Base-by-base conservation (phyloP, 2,888 invertebrate genomes). In the Nephrocerus scutellatus region DNA sequence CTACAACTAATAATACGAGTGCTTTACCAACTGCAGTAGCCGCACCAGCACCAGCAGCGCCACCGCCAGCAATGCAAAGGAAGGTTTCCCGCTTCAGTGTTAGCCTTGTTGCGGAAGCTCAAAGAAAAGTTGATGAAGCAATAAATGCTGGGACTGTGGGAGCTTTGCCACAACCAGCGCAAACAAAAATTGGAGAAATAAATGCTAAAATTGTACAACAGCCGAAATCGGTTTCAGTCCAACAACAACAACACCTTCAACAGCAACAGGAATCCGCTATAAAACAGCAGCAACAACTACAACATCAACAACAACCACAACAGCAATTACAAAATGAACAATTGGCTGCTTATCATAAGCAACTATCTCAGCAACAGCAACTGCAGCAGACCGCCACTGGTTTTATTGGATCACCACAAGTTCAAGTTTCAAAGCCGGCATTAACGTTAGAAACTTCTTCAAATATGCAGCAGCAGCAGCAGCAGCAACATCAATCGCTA, bases 31-130 rank as follows among this genome's bases (percentile, higher is more conserved):
- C 25, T 8, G 15, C 25, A 25, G 38, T 37, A 25, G 6, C 32
- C 18, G 24, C 26, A 19, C 8, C 13, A 31, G 19, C 38, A 28
- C 23, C 39, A 15, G 21, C 34, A 15, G 16, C 30, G 8, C 36
- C 41, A 19, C n/a, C 35, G 9, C 25, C 35, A 7, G 32, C 37
- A 9, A 22, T 28, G 15, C 35, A 44, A 12, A n/a, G n/a, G n/a
- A 44, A 44, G 28, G 34, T 42, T 2, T 47, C 47, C n/a, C 42
- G 47, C 4, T 47, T 47, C n/a, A 39, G 45, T 19, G 41, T 45
- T 1, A 46, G 46, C 39, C 31, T 45, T n/a, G 46, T 46, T 8
- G 37, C 42, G 4, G 47, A 47, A 19, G 34, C 36, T 7, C 40
- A 32, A 20, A 37, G 37, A 8, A 43, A 40, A 30, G 2, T 30